These are phyloP conservation scores for Incurvaria masculella DNA, from an alignment of 2,888 invertebrate genomes.

Conservation along the genomic window DNA sequence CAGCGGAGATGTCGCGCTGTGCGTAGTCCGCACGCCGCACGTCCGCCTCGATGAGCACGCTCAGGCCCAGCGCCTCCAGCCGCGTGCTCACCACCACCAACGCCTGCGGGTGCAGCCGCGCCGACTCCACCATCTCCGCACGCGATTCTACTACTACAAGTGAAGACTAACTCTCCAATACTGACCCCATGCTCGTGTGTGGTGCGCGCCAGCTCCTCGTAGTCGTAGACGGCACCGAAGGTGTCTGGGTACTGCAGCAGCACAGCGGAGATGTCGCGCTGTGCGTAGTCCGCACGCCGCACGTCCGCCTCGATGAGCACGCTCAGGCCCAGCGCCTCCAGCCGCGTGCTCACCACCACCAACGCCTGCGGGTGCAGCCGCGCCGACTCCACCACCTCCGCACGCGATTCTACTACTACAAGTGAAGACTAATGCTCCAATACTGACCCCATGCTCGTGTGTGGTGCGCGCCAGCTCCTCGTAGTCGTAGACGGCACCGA, in stretches of 20 bases:
- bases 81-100: constrained; percentile 92
- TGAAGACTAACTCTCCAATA: constrained; percentile 6
- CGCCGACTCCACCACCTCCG: constrained; percentile 82
- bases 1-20: constrained; percentile 77
- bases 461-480: constrained; percentile 74
- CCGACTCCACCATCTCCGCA: constrained; percentile 81
- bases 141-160: no score
- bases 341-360: constrained; percentile 89
- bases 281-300: constrained; percentile 69
- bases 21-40: constrained; percentile 72
- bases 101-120: constrained; percentile 93
- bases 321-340: constrained; percentile 80
- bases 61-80: constrained; percentile 79
- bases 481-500: constrained; percentile 83
- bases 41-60: constrained; percentile 69
- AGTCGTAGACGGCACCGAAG: constrained; percentile 82
- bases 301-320: constrained; percentile 71
- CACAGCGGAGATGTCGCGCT: constrained; percentile 80
- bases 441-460: constrained; percentile 79
- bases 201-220: constrained; percentile 69
- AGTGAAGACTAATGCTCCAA: neutral
- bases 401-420: no score
- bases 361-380: constrained; percentile 95
- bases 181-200: constrained; percentile 87
- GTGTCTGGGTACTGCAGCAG: constrained; percentile 98